Percentiles rank a stretch among this genome's conserved stretches.
These are phyloP conservation scores for Halictus rubicundus DNA, from an alignment of 1,140 invertebrate genomes.

Conservation along the genomic window DNA sequence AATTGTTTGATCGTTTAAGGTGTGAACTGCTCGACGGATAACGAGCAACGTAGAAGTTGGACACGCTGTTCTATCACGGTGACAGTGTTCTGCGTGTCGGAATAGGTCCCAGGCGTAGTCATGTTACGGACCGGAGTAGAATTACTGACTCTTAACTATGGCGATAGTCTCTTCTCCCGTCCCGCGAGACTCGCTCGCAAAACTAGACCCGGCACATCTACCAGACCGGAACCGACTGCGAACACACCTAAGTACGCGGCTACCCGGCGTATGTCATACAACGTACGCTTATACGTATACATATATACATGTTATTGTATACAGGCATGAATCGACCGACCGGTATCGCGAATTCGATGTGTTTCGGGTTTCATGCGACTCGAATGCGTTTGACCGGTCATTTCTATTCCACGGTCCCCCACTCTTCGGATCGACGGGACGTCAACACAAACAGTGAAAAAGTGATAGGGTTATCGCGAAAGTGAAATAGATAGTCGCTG, in stretches of 20 bases:
- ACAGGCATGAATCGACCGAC: conserved; percentile 6
- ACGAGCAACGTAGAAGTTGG: not conserved
- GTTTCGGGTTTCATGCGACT: conserved; percentile 41
- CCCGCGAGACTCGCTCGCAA: conserved; percentile 44
- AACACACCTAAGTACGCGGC: conserved; percentile 9
- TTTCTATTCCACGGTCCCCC: not conserved
- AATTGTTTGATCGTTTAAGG: too few relatives aligned
- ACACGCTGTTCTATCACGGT: not conserved
- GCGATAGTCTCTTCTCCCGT: conserved; percentile 49
- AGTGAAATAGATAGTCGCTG: too few relatives aligned
- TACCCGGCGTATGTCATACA: not conserved
- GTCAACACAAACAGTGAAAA: too few relatives aligned
- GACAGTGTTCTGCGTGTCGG: conserved; percentile 8
- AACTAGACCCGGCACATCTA: conserved; percentile 49
- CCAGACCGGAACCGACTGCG: conserved; percentile 59
- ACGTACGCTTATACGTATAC: not conserved
- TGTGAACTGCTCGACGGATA: not conserved
- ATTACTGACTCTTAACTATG: conserved; percentile 50
- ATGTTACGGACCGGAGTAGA: conserved; percentile 58
- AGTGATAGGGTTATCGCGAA: too few relatives aligned
- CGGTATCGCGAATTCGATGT: conserved; percentile 39
- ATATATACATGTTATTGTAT: not conserved
- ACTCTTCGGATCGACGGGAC: too few relatives aligned
- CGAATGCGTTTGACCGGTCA: not conserved
- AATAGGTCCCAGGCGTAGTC: conserved; percentile 25